Conservation (phyloP, 2,888 invertebrate species). For the Atrina japonica region DNA sequence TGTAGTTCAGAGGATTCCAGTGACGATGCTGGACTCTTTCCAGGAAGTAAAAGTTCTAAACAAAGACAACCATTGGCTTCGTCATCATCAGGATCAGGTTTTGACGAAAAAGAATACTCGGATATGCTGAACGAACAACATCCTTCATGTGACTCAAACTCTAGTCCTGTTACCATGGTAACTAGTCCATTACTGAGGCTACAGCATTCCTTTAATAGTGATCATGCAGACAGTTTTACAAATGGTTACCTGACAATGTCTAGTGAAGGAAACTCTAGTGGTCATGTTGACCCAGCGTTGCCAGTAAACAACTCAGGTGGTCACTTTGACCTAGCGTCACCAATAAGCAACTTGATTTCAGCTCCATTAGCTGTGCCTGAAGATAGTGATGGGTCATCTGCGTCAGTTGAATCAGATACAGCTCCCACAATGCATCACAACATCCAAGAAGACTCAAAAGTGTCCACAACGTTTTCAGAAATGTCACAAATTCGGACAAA, state of each 20-base stretch:
- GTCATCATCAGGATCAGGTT: slow-evolving; percentile 15
- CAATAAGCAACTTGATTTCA: slow-evolving; percentile 5
- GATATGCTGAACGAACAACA: too few species aligned
- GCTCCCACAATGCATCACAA: not conserved
- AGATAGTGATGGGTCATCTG: slow-evolving; percentile 55
- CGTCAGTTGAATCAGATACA: slow-evolving; percentile 32
- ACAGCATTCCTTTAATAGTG: too few species aligned
- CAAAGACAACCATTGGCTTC: not conserved
- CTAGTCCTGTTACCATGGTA: too few species aligned
- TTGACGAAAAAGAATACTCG: slow-evolving; percentile 19
- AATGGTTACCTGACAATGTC: too few species aligned
- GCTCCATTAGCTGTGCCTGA: slow-evolving; percentile 60
- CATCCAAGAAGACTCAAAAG: slow-evolving; percentile 5
- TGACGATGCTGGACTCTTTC: slow-evolving; percentile 23
- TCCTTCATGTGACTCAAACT: too few species aligned
- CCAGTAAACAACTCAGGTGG: not conserved
- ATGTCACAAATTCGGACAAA: not conserved
- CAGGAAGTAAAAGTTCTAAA: slow-evolving; percentile 5
- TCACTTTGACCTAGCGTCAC: not conserved
- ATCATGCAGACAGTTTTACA: too few species aligned
- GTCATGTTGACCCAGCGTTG: slow-evolving; percentile 10
- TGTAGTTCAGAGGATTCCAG: slow-evolving; percentile 42
- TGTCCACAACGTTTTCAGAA: slow-evolving; percentile 5
- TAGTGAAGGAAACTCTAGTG: slow-evolving; percentile 5
- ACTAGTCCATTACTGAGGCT: too few species aligned